phyloP scores from a whole-genome alignment of 2,113 vertebrate species.

The Coregonus clupeaformis region DNA sequence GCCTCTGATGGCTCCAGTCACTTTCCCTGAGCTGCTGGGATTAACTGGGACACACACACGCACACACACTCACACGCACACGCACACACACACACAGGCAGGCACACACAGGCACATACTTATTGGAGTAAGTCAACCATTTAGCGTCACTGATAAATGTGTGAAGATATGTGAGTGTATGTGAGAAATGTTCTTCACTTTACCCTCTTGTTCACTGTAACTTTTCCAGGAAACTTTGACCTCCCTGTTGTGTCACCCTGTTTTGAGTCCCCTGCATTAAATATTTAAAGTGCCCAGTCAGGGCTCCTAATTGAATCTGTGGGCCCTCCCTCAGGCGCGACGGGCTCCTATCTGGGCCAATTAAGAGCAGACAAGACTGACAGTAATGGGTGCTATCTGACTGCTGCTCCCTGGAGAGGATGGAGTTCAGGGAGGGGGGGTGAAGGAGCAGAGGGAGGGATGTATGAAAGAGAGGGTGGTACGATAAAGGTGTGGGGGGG shows the following conservation, averaged over 20 bases:
- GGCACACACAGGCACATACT: conserved; percentile 1
- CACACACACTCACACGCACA: conserved; percentile 18
- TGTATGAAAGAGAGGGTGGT: neutral
- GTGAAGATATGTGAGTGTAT: neutral
- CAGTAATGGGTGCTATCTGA: conserved; percentile 75
- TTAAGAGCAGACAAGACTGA: conserved; percentile 73
- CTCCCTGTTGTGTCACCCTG: conserved; percentile 30
- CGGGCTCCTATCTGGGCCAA: conserved; percentile 69
- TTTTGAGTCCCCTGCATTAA: conserved; percentile 59
- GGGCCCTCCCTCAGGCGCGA: conserved; percentile 60
- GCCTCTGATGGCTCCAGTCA: conserved; percentile 61
- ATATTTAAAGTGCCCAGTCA: conserved; percentile 74
- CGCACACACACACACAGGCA: conserved; percentile 3
- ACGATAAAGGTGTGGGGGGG: neutral
- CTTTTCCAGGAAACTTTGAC: conserved; percentile 54
- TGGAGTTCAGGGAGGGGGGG: neutral
- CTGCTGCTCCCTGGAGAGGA: conserved; percentile 53
- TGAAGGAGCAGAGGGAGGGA: conserved; percentile 8
- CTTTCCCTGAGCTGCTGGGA: conserved; percentile 58
- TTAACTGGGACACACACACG: conserved; percentile 57
- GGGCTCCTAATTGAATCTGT: conserved; percentile 69
- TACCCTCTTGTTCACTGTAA: conserved; percentile 4
- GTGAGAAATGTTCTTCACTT: neutral
- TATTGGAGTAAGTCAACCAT: neutral
- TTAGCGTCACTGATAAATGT: neutral